A percentile compares a stretch with the other conserved stretches of the same genome.
Evolutionary conservation across 2,888 invertebrate species (phyloP).

Genomic region (Heliconius charithonia): DNA sequence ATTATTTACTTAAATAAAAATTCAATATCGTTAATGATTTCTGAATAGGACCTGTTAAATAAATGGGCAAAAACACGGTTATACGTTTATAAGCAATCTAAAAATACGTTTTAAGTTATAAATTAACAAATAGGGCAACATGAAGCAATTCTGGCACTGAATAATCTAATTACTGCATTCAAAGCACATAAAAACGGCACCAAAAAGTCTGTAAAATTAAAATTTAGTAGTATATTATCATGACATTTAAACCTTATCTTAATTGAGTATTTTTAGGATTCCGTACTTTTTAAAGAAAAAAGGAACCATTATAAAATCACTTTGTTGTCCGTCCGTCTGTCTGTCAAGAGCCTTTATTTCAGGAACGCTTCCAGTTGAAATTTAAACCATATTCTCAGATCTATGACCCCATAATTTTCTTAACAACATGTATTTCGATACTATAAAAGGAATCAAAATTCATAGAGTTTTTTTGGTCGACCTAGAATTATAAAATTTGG

Average conservation of each 20-base stretch:
- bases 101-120: slow-evolving; percentile 1
- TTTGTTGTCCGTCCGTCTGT: too few relatives aligned
- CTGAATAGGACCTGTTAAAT: neutral
- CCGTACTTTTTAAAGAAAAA: too few relatives aligned
- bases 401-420: too few relatives aligned
- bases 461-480: too few relatives aligned
- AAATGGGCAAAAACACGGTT: neutral
- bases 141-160: slow-evolving; percentile 14
- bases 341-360: too few relatives aligned
- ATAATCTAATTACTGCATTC: slow-evolving; percentile 16
- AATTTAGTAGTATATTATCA: neutral
- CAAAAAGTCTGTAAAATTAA: neutral
- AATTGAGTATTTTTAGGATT: neutral
- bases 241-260: neutral
- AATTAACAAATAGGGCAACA: neutral
- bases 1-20: too few relatives aligned
- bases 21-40: neutral
- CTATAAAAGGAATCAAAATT: too few relatives aligned
- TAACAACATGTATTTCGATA: too few relatives aligned
- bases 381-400: too few relatives aligned
- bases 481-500: too few relatives aligned
- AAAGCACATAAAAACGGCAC: slow-evolving; percentile 11
- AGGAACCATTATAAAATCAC: too few relatives aligned
- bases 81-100: neutral
- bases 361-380: too few relatives aligned